Evolutionary conservation across 1,140 invertebrate genomes (phyloP).

Genomic region (Listronotus oregonensis): DNA sequence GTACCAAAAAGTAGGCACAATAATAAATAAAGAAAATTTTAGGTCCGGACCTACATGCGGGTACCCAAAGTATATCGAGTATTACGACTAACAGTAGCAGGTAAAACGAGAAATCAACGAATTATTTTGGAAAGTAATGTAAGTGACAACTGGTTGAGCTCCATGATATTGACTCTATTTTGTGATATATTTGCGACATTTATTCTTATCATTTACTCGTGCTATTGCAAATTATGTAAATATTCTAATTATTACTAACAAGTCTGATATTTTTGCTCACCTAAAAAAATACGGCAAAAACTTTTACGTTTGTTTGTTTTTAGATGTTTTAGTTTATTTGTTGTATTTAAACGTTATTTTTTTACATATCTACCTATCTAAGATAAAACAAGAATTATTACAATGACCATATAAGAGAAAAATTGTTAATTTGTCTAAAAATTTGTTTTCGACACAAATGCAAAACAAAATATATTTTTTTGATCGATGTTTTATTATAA

Average conservation of each 20-base stretch:
- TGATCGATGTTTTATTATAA: conserved; percentile 11
- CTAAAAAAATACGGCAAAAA: conserved; percentile 18
- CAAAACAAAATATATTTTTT: conserved; percentile 20
- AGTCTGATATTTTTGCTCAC: conserved; percentile 45
- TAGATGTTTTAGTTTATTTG: conserved; percentile 9
- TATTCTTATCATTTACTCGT: conserved; percentile 1
- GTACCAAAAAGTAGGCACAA: too few species aligned
- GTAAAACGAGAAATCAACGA: too few species aligned
- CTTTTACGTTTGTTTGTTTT: conserved; percentile 16
- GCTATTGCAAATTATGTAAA: conserved; percentile 15
- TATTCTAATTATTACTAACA: conserved; percentile 25
- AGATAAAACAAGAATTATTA: not conserved
- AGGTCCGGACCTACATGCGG: too few species aligned
- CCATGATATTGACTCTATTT: not conserved
- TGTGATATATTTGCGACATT: conserved; percentile 10
- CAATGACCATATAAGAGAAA: conserved; percentile 8
- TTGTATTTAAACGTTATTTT: conserved; percentile 16
- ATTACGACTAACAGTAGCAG: too few species aligned
- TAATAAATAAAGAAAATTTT: too few species aligned
- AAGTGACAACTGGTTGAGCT: too few species aligned
- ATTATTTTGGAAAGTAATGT: too few species aligned
- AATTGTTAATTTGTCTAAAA: conserved; percentile 29
- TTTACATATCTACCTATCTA: conserved; percentile 6
- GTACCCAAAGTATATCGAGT: too few species aligned
- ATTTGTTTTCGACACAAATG: conserved; percentile 7